Evolutionary conservation across 2,797 vertebrate species (phyloP).

Genomic region (Acrossocheilus wenchowensis): DNA sequence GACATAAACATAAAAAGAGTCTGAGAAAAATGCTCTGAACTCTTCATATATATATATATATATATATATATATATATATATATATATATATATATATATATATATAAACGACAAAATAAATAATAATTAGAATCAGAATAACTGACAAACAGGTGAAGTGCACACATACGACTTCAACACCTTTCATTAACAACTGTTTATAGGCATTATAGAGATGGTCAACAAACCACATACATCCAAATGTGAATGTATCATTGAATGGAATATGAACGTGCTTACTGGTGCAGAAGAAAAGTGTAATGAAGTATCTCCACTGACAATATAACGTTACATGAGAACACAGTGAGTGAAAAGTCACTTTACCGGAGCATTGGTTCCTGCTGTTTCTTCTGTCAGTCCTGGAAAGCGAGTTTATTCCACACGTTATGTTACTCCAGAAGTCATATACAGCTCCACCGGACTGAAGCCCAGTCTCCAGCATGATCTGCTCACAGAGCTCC

Average conservation of each 20-base stretch:
- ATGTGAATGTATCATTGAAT: no score
- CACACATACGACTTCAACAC: neutral
- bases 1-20: no score
- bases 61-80: no score
- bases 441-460: neutral
- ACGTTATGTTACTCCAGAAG: neutral
- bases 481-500: neutral
- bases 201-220: neutral
- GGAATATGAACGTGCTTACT: neutral
- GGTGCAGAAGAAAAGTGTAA: neutral
- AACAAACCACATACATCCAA: neutral
- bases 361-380: neutral
- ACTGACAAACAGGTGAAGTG: neutral
- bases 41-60: no score
- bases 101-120: no score
- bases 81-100: no score
- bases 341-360: no score
- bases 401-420: neutral
- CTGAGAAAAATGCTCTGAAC: no score
- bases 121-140: neutral
- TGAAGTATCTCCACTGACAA: neutral
- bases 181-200: neutral
- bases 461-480: neutral
- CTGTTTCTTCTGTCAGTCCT: neutral
- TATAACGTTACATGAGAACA: neutral